Conservation (phyloP, 1,140 invertebrate species). For the Drosophila quadrilineata region DNA sequence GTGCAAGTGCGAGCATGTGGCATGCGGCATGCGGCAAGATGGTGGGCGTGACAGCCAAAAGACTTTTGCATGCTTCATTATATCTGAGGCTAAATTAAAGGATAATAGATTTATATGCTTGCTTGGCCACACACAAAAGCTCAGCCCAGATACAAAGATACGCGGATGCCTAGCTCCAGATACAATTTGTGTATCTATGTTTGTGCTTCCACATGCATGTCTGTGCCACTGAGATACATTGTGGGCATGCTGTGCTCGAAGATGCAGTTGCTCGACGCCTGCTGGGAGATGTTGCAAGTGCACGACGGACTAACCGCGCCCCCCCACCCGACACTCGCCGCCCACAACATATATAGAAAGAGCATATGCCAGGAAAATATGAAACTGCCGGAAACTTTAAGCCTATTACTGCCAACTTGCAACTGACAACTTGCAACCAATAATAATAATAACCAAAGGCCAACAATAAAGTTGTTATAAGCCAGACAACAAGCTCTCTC, state of each 20-base stretch:
- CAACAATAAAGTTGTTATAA: constrained; percentile 26
- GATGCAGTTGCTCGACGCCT: not conserved
- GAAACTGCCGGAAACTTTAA: constrained; percentile 13
- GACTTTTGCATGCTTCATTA: constrained; percentile 69
- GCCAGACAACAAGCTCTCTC: not conserved
- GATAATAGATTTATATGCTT: constrained; percentile 74
- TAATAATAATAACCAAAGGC: constrained; percentile 49
- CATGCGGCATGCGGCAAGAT: constrained; percentile 11
- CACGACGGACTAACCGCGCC: not conserved
- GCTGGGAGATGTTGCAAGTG: constrained; percentile 8
- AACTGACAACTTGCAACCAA: constrained; percentile 24
- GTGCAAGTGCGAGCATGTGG: constrained; percentile 19
- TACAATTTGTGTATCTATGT: not conserved
- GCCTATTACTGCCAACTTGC: constrained; percentile 14
- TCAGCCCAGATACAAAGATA: constrained; percentile 18
- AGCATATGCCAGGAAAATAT: not conserved
- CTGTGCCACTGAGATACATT: not conserved
- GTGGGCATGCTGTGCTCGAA: constrained; percentile 1
- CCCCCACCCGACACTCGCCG: too few species aligned
- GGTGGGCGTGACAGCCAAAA: not conserved
- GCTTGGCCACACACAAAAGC: constrained; percentile 35
- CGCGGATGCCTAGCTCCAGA: not conserved
- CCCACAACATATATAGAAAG: too few species aligned
- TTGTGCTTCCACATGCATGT: not conserved
- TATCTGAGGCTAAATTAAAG: constrained; percentile 70